Conservation (phyloP, 1,140 invertebrate species). For the Subanguina moxae region DNA sequence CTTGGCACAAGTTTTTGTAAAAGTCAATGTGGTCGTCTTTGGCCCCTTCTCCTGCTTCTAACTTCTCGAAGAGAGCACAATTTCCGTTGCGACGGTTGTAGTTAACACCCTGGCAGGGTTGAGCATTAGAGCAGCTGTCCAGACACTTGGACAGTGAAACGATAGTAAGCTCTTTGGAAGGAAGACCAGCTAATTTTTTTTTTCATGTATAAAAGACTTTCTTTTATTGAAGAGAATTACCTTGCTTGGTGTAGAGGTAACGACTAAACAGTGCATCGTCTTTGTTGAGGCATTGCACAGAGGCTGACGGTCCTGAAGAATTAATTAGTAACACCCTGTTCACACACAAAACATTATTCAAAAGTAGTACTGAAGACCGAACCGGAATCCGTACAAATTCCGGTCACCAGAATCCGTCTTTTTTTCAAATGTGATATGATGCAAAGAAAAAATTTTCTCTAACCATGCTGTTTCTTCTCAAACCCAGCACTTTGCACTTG, state of each 20-base stretch:
- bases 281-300: conserved; percentile 41
- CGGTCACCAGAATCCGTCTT: too few relatives aligned
- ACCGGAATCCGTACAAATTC: too few relatives aligned
- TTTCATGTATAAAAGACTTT: too few relatives aligned
- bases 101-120: conserved; percentile 55
- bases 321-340: conserved; percentile 21
- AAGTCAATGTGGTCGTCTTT: conserved; percentile 55
- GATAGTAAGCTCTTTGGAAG: conserved; percentile 37
- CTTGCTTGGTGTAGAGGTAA: conserved; percentile 55
- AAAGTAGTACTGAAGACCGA: too few relatives aligned
- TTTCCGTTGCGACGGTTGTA: conserved; percentile 57
- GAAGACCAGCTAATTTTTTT: conserved; percentile 46
- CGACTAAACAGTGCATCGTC: conserved; percentile 54
- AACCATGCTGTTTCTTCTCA: too few relatives aligned
- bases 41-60: conserved; percentile 37
- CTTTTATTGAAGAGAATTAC: too few relatives aligned
- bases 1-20: conserved; percentile 55
- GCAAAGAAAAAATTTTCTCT: too few relatives aligned
- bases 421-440: too few relatives aligned
- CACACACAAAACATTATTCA: too few relatives aligned
- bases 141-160: conserved; percentile 53
- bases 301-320: conserved; percentile 19
- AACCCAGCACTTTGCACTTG: too few relatives aligned
- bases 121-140: conserved; percentile 41
- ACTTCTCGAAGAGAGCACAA: conserved; percentile 49